Conservation (phyloP, 2,888 invertebrate genomes). For the Clunio marinus region DNA sequence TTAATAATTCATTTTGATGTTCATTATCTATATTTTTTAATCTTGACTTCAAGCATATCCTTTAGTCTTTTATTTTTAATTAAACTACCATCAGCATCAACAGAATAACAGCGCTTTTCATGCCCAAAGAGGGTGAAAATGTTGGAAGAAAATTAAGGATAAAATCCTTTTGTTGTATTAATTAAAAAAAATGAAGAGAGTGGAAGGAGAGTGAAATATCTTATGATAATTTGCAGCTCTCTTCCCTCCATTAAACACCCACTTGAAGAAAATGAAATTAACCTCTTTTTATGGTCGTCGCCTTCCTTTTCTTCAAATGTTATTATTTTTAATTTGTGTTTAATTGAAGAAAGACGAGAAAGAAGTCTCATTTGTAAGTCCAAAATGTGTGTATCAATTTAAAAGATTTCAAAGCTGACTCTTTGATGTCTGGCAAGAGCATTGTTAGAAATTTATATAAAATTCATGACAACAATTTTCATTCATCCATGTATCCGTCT, state of each 20-base stretch:
- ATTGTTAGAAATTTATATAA: too few species aligned
- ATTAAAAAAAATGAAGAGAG: slow-evolving; percentile 36
- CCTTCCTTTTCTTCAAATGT: too few species aligned
- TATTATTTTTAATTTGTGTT: too few species aligned
- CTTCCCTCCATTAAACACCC: slow-evolving; percentile 10
- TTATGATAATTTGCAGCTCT: slow-evolving; percentile 3
- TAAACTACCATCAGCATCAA: slow-evolving; percentile 38
- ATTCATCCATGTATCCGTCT: too few species aligned
- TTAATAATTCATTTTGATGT: slow-evolving; percentile 28
- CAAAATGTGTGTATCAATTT: too few species aligned
- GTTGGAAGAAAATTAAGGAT: slow-evolving; percentile 7
- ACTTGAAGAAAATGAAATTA: not conserved
- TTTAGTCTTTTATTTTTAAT: slow-evolving; percentile 31
- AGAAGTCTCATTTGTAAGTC: too few species aligned
- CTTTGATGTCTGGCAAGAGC: too few species aligned
- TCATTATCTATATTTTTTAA: too few species aligned
- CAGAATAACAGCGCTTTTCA: not conserved
- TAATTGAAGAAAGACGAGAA: too few species aligned
- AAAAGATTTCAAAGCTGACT: not conserved
- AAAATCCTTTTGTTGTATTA: slow-evolving; percentile 38
- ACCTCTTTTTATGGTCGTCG: not conserved
- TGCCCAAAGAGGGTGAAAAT: not conserved
- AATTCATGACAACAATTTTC: too few species aligned
- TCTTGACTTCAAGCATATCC: not conserved
- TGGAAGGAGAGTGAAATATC: slow-evolving; percentile 7